Conservation (phyloP, 1,140 invertebrate genomes). For the Galleria mellonella region DNA sequence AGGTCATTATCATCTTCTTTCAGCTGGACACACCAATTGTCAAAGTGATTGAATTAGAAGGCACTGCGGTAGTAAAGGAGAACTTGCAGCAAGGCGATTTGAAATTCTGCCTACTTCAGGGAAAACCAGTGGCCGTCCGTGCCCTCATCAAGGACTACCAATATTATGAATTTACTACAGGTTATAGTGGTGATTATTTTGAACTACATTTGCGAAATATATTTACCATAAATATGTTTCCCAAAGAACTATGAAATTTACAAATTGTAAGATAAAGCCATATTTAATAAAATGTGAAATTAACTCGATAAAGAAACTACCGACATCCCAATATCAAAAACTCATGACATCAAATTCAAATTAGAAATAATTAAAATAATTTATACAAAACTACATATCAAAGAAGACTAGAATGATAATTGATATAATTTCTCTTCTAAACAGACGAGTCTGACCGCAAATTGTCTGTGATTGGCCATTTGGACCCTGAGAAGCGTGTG, state of each 20-base stretch:
- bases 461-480: conserved; percentile 71
- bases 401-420: too few relatives aligned
- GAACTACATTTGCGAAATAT: not conserved
- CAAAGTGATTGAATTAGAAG: conserved; percentile 72
- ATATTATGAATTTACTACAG: conserved; percentile 70
- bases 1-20: not conserved
- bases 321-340: too few relatives aligned
- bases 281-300: too few relatives aligned
- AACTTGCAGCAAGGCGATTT: conserved; percentile 70
- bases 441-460: conserved; percentile 68
- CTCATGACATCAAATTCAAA: too few relatives aligned
- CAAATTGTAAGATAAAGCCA: too few relatives aligned
- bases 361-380: too few relatives aligned
- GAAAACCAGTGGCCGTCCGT: conserved; percentile 59
- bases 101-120: conserved; percentile 66
- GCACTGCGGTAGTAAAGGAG: conserved; percentile 60
- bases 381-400: too few relatives aligned
- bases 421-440: too few relatives aligned
- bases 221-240: too few relatives aligned
- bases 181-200: conserved; percentile 68
- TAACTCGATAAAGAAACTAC: too few relatives aligned
- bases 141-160: conserved; percentile 76
- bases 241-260: too few relatives aligned
- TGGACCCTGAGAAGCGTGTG: conserved; percentile 79
- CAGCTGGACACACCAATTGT: conserved; percentile 67